A percentile compares a stretch with the other conserved stretches of the same genome.
Conservation (phyloP, 2,888 invertebrate species). For the Leucoma salicis region DNA sequence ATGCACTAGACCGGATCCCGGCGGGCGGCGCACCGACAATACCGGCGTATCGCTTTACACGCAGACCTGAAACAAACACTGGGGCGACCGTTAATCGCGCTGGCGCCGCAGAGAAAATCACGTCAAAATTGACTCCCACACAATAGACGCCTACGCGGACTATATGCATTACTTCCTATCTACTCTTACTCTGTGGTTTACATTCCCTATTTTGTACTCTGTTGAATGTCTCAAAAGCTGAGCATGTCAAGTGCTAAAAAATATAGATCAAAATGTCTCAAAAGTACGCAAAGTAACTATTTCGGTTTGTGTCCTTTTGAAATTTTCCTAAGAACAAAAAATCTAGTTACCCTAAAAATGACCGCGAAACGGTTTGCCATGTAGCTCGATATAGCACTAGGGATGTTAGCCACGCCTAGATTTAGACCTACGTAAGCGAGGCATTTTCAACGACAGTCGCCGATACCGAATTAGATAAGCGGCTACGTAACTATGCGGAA, state of each 20-base stretch:
- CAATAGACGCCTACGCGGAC: conserved; percentile 21
- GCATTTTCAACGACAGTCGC: conserved; percentile 66
- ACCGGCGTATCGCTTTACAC: conserved; percentile 73
- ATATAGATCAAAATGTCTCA: no score
- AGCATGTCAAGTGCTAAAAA: no score
- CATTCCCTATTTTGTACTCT: no score
- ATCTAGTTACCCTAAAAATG: no score
- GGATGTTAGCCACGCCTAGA: conserved; percentile 54
- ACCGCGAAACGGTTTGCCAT: conserved; percentile 12
- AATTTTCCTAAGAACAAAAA: no score
- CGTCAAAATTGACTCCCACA: conserved; percentile 58
- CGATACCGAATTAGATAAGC: conserved; percentile 72
- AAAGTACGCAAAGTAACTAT: no score
- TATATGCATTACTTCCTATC: neutral
- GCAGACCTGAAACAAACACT: conserved; percentile 71
- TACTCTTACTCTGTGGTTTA: no score
- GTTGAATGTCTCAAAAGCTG: no score
- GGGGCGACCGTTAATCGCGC: conserved; percentile 66
- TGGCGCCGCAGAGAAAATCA: conserved; percentile 72
- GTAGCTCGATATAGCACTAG: conserved; percentile 43
- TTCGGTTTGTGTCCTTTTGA: no score
- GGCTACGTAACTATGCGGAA: conserved; percentile 74
- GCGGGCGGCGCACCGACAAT: conserved; percentile 67
- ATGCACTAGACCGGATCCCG: conserved; percentile 73
- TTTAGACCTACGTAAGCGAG: conserved; percentile 51